Evolutionary conservation across 2,888 invertebrate genomes (phyloP), one percentile per base, ranked within the genome.

Genomic region (Tenthredo mesomela): DNA sequence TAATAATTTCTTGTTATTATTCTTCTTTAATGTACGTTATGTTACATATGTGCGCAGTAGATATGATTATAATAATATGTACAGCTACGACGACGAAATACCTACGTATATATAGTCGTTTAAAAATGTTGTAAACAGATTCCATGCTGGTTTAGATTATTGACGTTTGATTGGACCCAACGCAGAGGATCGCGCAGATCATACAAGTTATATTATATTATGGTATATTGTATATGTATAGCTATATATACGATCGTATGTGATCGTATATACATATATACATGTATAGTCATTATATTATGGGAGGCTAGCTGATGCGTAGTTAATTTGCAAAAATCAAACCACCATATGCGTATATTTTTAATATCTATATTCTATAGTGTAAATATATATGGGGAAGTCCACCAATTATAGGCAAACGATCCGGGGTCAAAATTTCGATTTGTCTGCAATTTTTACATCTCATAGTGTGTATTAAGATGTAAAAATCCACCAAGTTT

Each of bases 131-230:
- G 87, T 90, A 90, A 90, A 90, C 88, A 89, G 89, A 88, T 90
- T 91, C 88, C 88, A 86, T 73, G 85, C 88, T 88, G 87, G 87
- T 90, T 89, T 86, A 84, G 86, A n/a, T 85, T 88, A 89, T 89
- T 89, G 86, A 89, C 86, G 85, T 87, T 87, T 87, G 85, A 88
- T 88, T 88, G 84, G 84, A 85, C 84, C 84, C 87, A 70, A 85
- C 86, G 85, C 85, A 70, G 85, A 67, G 70, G 70, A 82, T 85
- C 84, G 80, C 70, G 54, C 65, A 82, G 40, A 77, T 77, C 77
- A 54, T 50, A 77, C 50, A 50, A 29, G 54, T 50, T 54, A 37
- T 33, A 50, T 29, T 25, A 47, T 50, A 33, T 33, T 67, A 67
- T 18, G 25, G 47, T 73, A 73, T 43, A 18, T 33, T 4, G 33